phyloP scores from a whole-genome alignment of 2,113 vertebrate species.

The human (Homo sapiens) region DNA sequence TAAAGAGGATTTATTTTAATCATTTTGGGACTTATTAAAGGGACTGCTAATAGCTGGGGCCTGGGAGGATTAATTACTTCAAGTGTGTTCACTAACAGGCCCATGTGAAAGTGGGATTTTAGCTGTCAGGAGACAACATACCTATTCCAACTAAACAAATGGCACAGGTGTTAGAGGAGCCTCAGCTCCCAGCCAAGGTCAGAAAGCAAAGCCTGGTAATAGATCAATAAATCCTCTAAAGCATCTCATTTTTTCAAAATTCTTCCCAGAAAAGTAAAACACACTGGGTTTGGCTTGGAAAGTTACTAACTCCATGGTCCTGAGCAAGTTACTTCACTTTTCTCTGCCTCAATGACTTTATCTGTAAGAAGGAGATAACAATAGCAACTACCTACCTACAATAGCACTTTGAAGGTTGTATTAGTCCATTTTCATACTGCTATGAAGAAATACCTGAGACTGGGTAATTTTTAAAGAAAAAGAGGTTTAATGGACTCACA shows the following conservation, averaged over 20 bases:
- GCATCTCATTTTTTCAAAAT: not conserved
- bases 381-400: not conserved
- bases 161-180: not conserved
- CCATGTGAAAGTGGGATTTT: not conserved
- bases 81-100: not conserved
- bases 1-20: slow-evolving; percentile 62
- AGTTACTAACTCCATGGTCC: not conserved
- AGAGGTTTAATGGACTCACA: too few relatives aligned
- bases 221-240: slow-evolving; percentile 23
- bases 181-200: not conserved
- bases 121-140: not conserved
- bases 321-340: slow-evolving; percentile 16
- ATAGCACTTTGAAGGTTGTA: not conserved
- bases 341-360: not conserved
- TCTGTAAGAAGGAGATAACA: not conserved
- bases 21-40: slow-evolving; percentile 46
- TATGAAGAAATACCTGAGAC: too few relatives aligned
- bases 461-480: too few relatives aligned
- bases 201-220: slow-evolving; percentile 3
- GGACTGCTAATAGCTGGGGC: not conserved
- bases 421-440: too few relatives aligned
- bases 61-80: slow-evolving; percentile 10
- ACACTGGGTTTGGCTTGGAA: not conserved
- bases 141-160: not conserved
- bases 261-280: slow-evolving; percentile 14